Evolutionary conservation across 64 coral and sea anemone genomes (phyloP), one percentile per base, ranked within the genome.

Genomic region (Porites lutea): DNA sequence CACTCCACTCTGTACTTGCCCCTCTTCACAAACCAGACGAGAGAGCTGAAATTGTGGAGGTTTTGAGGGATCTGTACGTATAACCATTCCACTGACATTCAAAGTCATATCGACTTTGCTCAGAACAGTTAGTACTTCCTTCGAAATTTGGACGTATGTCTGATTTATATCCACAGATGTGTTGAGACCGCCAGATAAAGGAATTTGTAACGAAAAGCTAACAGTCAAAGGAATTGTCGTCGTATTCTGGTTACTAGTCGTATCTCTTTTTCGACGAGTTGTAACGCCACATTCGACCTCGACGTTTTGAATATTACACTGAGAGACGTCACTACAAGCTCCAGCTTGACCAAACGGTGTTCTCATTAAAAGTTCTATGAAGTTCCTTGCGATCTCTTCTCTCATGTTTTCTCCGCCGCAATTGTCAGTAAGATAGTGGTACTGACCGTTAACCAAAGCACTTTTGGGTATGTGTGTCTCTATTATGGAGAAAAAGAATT

Each of bases 1-100:
- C 5, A 61, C 46, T 19, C 79, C 79, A 65, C 79, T 83, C 66
- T 83, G 79, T 0, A 83, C 79, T 22, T 83, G 79, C 18, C 79
- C 79, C n/a, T 83, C 5, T 47, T 11, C 27, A 65, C 79, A 83
- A 67, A 66, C 46, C 4, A 83, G 79, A 83, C 79, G 13, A 23
- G 3, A 10, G 8, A 83, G 16, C 44, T 10, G 79, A 83, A 83
- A 9, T 16, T 46, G 8, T 48, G 79, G 79, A 20, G 79, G 59
- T 49, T 65, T 83, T 49, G 79, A 83, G 48, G 61, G 8, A 50
- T 83, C 79, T 6, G 37, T 12, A 49, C 47, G 13, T 83, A 83
- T 65, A 11, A 66, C 13, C 2, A 65, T 14, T 48, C 61, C 79
- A 45, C 60, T 83, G 79, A 83, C 62, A 58, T 83, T 83, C 3